Base-by-base conservation (phyloP, 2,888 invertebrate species). In the Aquatica leii region DNA sequence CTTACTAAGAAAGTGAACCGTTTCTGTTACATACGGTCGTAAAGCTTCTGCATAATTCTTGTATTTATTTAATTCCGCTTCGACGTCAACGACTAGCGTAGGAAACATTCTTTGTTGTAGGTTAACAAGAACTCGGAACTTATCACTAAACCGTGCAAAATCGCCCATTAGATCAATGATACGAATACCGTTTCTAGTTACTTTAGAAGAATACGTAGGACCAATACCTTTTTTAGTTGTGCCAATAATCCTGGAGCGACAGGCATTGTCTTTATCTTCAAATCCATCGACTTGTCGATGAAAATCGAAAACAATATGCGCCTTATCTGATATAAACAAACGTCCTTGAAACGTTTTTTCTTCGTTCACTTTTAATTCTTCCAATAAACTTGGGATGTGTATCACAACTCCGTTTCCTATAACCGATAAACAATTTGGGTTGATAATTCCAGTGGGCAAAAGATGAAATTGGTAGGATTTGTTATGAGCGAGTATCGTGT, bases 181-280 rank as follows among this genome's bases (percentile, higher is more conserved):
- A 68, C 99, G 87, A 56, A 99, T 87, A 2, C 99, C 98, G 82
- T 95, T 98, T 73, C 99, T 87, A 0, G 93, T 92, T 0, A 97
- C 97, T 83, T 99, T 99, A 63, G 89, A 88, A 0, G 98, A 94
- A 82, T 99, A 99, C 0, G 98, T 93, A 66, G 99, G 99, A 8
- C 99, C 99, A 79, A 99, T 99, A 52, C 99, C 99, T 79, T 94
- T 96, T 80, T 98, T 98, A 8, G 99, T 99, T 14, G 99, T 99
- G 9, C 99, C 99, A 6, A 24, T 24, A 67, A 99, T 86, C 1
- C 96, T 93, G 77, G 94, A 91, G 63, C 92, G 97, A 78, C 95
- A 93, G 76, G 94, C 94, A 1, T 90, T 88, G 76, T 93, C 92
- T 82, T 96, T 96, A 59, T 82, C 82, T 74, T 90, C 89, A 65